Percentiles rank a stretch among this genome's conserved stretches.
phyloP scores from a whole-genome alignment of 2,888 invertebrate genomes.

The Apodemia zela region DNA sequence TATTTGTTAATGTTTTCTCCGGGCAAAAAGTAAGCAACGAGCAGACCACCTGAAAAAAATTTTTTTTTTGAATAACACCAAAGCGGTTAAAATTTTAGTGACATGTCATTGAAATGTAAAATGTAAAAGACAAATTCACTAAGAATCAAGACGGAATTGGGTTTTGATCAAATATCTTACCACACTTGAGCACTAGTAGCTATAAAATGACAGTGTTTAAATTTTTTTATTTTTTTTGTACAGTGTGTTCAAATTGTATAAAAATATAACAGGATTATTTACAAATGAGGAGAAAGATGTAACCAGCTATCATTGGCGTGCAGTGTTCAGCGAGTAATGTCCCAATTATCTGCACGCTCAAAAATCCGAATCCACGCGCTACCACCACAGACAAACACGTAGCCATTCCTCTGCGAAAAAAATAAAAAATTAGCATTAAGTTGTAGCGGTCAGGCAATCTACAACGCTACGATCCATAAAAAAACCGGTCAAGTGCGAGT shows the following conservation, averaged over 20 bases:
- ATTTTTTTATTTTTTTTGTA: slow-evolving; percentile 34
- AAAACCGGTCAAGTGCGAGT: too few relatives aligned
- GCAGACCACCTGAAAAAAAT: slow-evolving; percentile 54
- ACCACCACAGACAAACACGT: slow-evolving; percentile 64
- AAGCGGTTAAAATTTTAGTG: too few relatives aligned
- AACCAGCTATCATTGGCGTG: slow-evolving; percentile 52
- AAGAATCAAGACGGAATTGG: too few relatives aligned
- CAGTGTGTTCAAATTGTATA: slow-evolving; percentile 32
- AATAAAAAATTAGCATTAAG: not conserved
- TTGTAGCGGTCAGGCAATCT: too few relatives aligned
- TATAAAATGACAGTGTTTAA: too few relatives aligned
- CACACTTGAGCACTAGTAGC: too few relatives aligned
- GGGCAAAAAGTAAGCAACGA: slow-evolving; percentile 50
- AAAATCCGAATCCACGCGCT: slow-evolving; percentile 61
- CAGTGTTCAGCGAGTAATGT: slow-evolving; percentile 50
- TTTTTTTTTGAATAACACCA: too few relatives aligned
- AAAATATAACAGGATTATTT: slow-evolving; percentile 34
- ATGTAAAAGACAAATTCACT: too few relatives aligned
- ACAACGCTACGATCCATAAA: too few relatives aligned
- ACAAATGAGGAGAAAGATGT: slow-evolving; percentile 51
- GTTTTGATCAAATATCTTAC: too few relatives aligned
- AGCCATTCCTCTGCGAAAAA: slow-evolving; percentile 57
- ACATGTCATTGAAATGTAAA: too few relatives aligned
- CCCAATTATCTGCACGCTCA: slow-evolving; percentile 63
- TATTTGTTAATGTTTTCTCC: slow-evolving; percentile 35